Evolutionary conservation across 2,888 invertebrate species (phyloP), one percentile per base, ranked within the genome.

Genomic region (Tenthredo livida): DNA sequence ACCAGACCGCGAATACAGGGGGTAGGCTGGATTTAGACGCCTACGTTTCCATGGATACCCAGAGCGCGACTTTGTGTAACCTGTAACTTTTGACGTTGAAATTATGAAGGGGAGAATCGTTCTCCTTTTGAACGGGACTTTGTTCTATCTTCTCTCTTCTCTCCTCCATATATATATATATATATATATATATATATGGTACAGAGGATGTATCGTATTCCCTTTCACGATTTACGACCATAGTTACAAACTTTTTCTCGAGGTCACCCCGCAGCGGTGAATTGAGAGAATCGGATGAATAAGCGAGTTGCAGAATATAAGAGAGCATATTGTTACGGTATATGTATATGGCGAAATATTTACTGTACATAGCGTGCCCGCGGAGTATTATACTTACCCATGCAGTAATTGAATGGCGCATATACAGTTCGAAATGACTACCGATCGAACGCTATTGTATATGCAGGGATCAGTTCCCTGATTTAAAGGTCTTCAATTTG

Each of bases 401-500:
- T 17, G n/a, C 77, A 54, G 50, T 77, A 77, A 77, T 77, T 77
- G 77, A 77, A 77, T 77, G 25, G 73, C 21, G 50, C 7, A 54
- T 47, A 15, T 47, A 47, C 54, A 54, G 77, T 77, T 50, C 33
- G 25, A 29, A 77, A 29, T n/a, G 77, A 61, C 15, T 77, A 29
- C 50, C 58, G 61, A 80, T 61, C 47, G 73, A 73, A 73, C 43
- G 15, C 73, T 21, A 73, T 73, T 73, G 43, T 73, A 73, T 73
- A 73, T 73, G 43, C 43, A 73, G 15, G 10, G 73, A 73, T 73
- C 43, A 25, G 73, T 21, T 43, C 25, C 73, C 37, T 37, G 73
- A 73, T 80, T 61, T 61, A 88, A 90, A 91, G 90, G 88, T 90
- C 88, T 90, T 88, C 90, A 89, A 91, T 91, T 92, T 91, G 87